Conservation (phyloP, 2,113 vertebrate species). For the Smithornis capensis region DNA sequence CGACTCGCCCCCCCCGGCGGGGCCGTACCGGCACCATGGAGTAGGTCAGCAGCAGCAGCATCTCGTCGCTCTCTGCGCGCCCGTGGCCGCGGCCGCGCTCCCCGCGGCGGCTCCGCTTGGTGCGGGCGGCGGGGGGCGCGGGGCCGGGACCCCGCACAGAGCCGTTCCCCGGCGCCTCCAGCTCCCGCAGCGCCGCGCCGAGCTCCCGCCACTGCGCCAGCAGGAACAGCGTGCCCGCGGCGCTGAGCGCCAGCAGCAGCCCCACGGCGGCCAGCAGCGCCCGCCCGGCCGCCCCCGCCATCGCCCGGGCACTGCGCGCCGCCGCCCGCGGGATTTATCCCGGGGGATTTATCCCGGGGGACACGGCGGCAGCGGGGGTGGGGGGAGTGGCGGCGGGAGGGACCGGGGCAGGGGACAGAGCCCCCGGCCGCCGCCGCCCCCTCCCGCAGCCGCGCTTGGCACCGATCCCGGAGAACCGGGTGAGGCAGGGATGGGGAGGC, state of each 20-base stretch:
- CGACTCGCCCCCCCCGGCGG: neutral
- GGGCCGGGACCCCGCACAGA: neutral
- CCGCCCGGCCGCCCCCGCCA: slow-evolving; percentile 57
- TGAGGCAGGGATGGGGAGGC: neutral
- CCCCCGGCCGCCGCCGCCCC: neutral
- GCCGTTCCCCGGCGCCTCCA: slow-evolving; percentile 52
- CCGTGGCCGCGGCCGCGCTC: slow-evolving; percentile 63
- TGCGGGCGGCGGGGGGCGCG: slow-evolving; percentile 65
- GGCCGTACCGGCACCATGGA: slow-evolving; percentile 90
- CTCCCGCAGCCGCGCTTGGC: neutral
- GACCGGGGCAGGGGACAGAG: neutral
- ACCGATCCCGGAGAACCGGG: neutral
- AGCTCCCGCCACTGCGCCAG: slow-evolving; percentile 83
- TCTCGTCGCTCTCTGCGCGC: slow-evolving; percentile 79
- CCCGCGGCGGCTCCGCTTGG: slow-evolving; percentile 80
- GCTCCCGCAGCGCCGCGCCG: slow-evolving; percentile 65
- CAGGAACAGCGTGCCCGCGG: slow-evolving; percentile 81
- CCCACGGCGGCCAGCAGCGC: slow-evolving; percentile 77
- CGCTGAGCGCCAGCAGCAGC: slow-evolving; percentile 79
- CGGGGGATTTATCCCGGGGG: too few species aligned
- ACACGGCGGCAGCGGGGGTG: neutral
- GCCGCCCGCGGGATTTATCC: neutral
- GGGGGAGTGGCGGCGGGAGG: neutral
- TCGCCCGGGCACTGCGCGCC: neutral
- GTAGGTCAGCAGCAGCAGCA: slow-evolving; percentile 91